Base-by-base conservation (phyloP, 1,140 invertebrate genomes). In the Papilio helenus region DNA sequence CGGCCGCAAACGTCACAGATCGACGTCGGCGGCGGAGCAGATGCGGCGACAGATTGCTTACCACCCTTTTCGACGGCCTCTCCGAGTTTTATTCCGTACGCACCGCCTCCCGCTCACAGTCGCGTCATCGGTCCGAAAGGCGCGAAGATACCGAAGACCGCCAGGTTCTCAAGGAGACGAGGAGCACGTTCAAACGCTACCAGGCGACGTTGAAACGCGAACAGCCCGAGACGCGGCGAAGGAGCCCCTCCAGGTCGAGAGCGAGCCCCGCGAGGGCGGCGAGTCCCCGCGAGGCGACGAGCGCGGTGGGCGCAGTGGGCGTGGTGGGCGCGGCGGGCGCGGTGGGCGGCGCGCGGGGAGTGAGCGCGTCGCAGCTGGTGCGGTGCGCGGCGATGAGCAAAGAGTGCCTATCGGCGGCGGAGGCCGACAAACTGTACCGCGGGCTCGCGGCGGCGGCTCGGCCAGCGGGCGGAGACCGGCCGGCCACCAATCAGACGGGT, bases 61-160 rank as follows among this genome's bases (percentile, higher is more conserved):
- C 97, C 76, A 96, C 97, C 26, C 93, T 98, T 1, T 98, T 97
- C 93, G 97, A 98, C 91, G 97, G 97, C 3, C 94, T 98, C 10
- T 98, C 97, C 80, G 97, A 98, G 90, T 96, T 98, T 83, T 98
- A 97, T 88, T 96, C 97, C 92, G 96, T 93, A 85, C 96, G 85
- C 89, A 95, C 85, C 90, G 96, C 92, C 80, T 91, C 88, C 79
- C 79, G 93, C 58, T 85, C 92, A 83, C 83, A 84, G 81, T 93
- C 88, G 85, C 91, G 81, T 85, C 93, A 78, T 94, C 95, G 65
- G 94, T 95, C 82, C 79, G 65, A 88, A 80, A 61, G 77, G 80
- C 20, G 84, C 49, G 58, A 76, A 12, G 79, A 83, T 14, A 79
- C 76, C 26, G 83, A 84, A 55, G 84, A 87, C 18, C 81, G 84